These are phyloP conservation scores for Pygocentrus nattereri DNA, from an alignment of 2,797 vertebrate species.

Conservation along the genomic window DNA sequence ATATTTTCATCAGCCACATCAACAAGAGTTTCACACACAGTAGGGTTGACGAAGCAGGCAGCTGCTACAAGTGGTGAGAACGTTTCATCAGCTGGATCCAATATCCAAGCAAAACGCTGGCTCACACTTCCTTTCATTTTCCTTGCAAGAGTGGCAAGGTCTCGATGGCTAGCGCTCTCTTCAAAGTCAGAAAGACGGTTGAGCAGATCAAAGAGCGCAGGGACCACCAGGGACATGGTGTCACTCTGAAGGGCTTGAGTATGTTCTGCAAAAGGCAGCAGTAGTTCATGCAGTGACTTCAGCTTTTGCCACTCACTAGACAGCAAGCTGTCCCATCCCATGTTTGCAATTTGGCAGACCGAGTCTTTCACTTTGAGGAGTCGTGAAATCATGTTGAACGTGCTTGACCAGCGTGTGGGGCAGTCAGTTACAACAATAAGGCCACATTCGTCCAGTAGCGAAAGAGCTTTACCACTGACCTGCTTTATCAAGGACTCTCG, in stretches of 20 bases:
- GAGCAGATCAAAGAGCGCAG: no score
- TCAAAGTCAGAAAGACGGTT: conserved; percentile 51
- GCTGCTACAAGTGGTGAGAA: no score
- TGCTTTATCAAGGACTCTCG: conserved; percentile 39
- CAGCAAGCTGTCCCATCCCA: conserved; percentile 52
- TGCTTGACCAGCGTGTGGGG: conserved; percentile 55
- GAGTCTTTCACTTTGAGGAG: no score
- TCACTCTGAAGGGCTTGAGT: conserved; percentile 44
- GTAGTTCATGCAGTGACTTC: conserved; percentile 46
- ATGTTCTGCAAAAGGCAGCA: conserved; percentile 59
- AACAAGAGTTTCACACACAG: conserved; percentile 47
- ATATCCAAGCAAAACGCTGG: no score
- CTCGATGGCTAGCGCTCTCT: conserved; percentile 31
- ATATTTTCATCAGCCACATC: conserved; percentile 56
- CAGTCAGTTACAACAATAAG: conserved; percentile 55
- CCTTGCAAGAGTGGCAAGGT: no score
- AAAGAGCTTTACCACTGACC: conserved; percentile 33
- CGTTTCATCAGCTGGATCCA: no score
- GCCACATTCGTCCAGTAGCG: conserved; percentile 41
- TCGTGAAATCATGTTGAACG: conserved; percentile 50
- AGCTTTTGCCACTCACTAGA: conserved; percentile 58
- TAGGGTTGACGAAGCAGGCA: conserved; percentile 43
- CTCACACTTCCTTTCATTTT: no score
- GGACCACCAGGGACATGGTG: conserved; percentile 52
- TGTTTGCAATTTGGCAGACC: conserved; percentile 31